Evolutionary conservation across 2,113 vertebrate species (phyloP).

Genomic region (Daboia siamensis): DNA sequence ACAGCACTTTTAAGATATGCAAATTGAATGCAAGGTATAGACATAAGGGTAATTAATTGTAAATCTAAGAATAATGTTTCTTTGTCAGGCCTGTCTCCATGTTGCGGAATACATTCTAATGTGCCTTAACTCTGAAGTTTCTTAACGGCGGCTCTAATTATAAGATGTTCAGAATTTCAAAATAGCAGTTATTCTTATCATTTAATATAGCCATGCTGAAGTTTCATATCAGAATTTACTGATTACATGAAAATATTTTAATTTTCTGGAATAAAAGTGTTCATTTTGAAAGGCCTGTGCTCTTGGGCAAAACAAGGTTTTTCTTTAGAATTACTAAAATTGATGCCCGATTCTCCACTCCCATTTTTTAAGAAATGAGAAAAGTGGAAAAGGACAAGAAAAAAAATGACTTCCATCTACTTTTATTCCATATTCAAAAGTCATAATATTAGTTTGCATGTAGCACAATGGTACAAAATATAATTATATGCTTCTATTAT

Average conservation of each 20-base stretch:
- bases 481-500: neutral
- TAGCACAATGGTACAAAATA: neutral
- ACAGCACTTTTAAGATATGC: slow-evolving; percentile 93
- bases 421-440: neutral
- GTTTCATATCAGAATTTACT: slow-evolving; percentile 63
- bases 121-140: slow-evolving; percentile 89
- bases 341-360: neutral
- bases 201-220: slow-evolving; percentile 71
- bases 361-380: neutral
- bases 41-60: slow-evolving; percentile 99
- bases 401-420: neutral
- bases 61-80: slow-evolving; percentile 98
- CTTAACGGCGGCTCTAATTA: slow-evolving; percentile 88
- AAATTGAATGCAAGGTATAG: slow-evolving; percentile 95
- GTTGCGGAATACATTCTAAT: slow-evolving; percentile 95
- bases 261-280: slow-evolving; percentile 55
- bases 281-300: slow-evolving; percentile 44
- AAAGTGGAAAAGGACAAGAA: neutral
- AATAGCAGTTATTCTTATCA: slow-evolving; percentile 70
- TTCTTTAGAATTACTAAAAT: neutral
- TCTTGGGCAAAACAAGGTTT: neutral
- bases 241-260: slow-evolving; percentile 64
- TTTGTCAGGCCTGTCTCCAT: slow-evolving; percentile 93
- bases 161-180: slow-evolving; percentile 80
- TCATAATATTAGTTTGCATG: neutral